Conservation (phyloP, 2,113 vertebrate species). For the Danio rerio region GRCz12tu NC_133181.1:28430001-28430500, state of each 20-base stretch:
- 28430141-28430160: background rate
- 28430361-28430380: slow-evolving; percentile 58
- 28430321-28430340: slow-evolving; percentile 37
- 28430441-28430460: slow-evolving; percentile 64
- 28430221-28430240: slow-evolving; percentile 16
- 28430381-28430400: slow-evolving; percentile 51
- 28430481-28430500: slow-evolving; percentile 72
- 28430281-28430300: slow-evolving; percentile 41
- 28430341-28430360: slow-evolving; percentile 29
- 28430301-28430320: slow-evolving; percentile 11
- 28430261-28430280: slow-evolving; percentile 25
- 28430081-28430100: background rate
- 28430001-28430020: slow-evolving; percentile 30
- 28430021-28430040: slow-evolving; percentile 12
- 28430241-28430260: slow-evolving; percentile 10
- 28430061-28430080: slow-evolving; percentile 18
- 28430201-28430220: background rate
- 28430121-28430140: background rate
- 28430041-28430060: slow-evolving; percentile 14
- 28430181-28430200: slow-evolving; percentile 17
- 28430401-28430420: slow-evolving; percentile 61
- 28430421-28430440: slow-evolving; percentile 50
- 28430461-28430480: slow-evolving; percentile 67
- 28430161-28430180: slow-evolving; percentile 17
- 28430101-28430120: slow-evolving; percentile 14